Evolutionary conservation across 1,140 invertebrate genomes (phyloP).

Genomic region (Pachypsylla venusta): DNA sequence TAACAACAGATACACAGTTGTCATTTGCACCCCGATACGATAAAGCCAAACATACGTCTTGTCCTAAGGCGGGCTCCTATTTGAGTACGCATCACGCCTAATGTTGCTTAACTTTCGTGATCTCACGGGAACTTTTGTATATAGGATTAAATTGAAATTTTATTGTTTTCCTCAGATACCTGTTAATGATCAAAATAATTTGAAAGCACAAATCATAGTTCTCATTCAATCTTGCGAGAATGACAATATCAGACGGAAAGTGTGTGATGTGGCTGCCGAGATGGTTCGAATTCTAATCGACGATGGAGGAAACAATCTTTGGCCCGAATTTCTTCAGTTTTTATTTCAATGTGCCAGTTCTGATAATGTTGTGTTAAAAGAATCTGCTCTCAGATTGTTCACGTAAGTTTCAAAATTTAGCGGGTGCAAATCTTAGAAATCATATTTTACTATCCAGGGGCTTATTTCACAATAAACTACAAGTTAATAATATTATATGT

Average conservation of each 20-base stretch:
- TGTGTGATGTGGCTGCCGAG: slow-evolving; percentile 89
- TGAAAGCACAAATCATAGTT: slow-evolving; percentile 73
- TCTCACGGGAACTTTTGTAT: too few relatives aligned
- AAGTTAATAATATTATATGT: too few relatives aligned
- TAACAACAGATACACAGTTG: too few relatives aligned
- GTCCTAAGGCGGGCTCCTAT: too few relatives aligned
- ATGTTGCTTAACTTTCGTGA: too few relatives aligned
- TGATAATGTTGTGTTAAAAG: slow-evolving; percentile 64
- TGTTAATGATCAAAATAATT: slow-evolving; percentile 59
- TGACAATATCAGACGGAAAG: slow-evolving; percentile 66
- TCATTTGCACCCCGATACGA: too few relatives aligned
- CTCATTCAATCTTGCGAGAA: slow-evolving; percentile 67
- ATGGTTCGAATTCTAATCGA: slow-evolving; percentile 89
- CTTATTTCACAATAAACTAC: too few relatives aligned
- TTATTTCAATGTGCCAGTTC: slow-evolving; percentile 88
- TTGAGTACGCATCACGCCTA: too few relatives aligned
- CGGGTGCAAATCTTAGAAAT: too few relatives aligned
- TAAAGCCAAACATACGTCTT: too few relatives aligned
- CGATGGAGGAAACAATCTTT: slow-evolving; percentile 90
- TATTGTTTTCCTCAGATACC: slow-evolving; percentile 41
- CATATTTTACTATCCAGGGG: too few relatives aligned
- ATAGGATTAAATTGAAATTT: too few relatives aligned
- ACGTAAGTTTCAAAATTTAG: slow-evolving; percentile 89
- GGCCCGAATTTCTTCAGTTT: slow-evolving; percentile 94
- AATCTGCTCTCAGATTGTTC: slow-evolving; percentile 87